Base-by-base conservation (phyloP, 2,797 vertebrate genomes). In the Protonibea diacanthus region DNA sequence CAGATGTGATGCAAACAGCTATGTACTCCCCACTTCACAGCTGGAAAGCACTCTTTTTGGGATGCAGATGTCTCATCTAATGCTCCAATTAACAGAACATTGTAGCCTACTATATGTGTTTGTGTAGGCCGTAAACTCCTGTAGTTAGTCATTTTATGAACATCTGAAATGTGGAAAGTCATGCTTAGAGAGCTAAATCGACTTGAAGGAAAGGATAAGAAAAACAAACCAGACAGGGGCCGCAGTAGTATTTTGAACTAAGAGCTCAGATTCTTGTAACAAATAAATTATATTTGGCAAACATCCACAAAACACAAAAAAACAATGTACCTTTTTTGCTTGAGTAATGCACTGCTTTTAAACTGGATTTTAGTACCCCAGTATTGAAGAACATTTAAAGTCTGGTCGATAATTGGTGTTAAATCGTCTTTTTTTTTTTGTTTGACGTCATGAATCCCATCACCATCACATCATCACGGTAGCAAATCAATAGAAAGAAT, bases 21-120 rank as follows among this genome's bases (percentile, higher is more conserved):
- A 20, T 61, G 70, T 76, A 58, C 65, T 65, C 57, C 59, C 67
- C 60, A 52, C 65, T 60, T 87, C 82, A 82, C 75, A 75, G 86
- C 83, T 85, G 83, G 68, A 84, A 80, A 51, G 44, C 52, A 61
- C 55, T 83, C 17, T 61, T 81, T 81, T 85, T 78, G 55, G 76
- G 71, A 88, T 89, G 77, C 83, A 86, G 79, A 83, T 90, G 64
- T 83, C 81, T 82, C 64, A 42, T 80, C 49, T 81, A 74, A 88
- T 88, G 78, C 77, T 74, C 74, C 59, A 85, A 78, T 89, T 85
- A 90, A 68, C 81, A 75, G 53, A 67, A 45, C 45, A 48, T 45
- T 79, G 52, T 74, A 78, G 51, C 25, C 66, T 65, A 42, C 76
- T 80, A 63, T 82, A 59, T 76, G 33, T 63, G 71, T 81, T 66